A percentile compares a stretch with the other conserved stretches of the same genome.
These are phyloP conservation scores for Microplitis deprimator DNA, from an alignment of 2,888 invertebrate species.

Conservation along the genomic window DNA sequence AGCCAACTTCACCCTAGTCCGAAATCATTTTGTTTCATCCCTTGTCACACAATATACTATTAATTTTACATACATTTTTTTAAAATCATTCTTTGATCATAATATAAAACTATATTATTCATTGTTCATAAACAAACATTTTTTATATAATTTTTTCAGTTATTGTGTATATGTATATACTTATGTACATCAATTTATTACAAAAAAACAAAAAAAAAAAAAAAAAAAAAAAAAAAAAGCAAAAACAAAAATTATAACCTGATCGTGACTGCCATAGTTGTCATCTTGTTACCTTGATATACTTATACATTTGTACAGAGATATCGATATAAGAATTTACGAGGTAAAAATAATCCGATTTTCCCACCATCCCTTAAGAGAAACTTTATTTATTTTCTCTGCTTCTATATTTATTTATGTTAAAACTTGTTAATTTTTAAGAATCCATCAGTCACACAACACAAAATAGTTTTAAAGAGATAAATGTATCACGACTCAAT, in stretches of 20 bases:
- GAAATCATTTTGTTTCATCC: no score
- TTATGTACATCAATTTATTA: constrained; percentile 48
- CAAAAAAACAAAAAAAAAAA: constrained; percentile 45
- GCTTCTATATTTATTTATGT: constrained; percentile 25
- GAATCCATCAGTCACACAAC: constrained; percentile 60
- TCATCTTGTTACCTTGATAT: constrained; percentile 64
- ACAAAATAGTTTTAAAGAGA: constrained; percentile 43
- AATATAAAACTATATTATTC: neutral
- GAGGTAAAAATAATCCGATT: constrained; percentile 54
- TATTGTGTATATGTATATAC: constrained; percentile 44
- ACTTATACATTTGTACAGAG: constrained; percentile 51
- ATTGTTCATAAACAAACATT: constrained; percentile 7
- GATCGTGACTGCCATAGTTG: constrained; percentile 64
- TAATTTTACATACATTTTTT: neutral
- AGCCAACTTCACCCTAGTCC: no score
- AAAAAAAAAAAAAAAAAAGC: constrained; percentile 33
- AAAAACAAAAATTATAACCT: constrained; percentile 29
- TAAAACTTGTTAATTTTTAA: constrained; percentile 53
- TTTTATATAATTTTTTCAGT: neutral
- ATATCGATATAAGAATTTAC: constrained; percentile 53
- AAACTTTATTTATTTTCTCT: constrained; percentile 28
- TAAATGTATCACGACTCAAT: constrained; percentile 2
- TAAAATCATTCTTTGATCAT: neutral
- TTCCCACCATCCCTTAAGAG: constrained; percentile 24
- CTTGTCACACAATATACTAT: no score